Evolutionary conservation across 2,888 invertebrate species (phyloP), one percentile per base, ranked within the genome.

Genomic region (Cantharis rustica): DNA sequence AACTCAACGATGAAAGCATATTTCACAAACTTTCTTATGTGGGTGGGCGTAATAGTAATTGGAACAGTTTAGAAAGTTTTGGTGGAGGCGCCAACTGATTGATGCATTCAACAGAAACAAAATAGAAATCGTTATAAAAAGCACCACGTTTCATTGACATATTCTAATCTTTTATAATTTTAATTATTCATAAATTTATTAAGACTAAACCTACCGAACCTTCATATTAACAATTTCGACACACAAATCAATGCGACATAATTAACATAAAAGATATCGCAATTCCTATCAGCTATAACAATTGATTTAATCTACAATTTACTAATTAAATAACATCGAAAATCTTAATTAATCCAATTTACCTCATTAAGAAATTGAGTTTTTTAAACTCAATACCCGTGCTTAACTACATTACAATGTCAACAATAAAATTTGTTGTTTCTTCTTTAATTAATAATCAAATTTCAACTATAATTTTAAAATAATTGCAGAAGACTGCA

Each of bases 51-150:
- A 66, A 66, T 66, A 66, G 64, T 66, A 66, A 66, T 66, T 66
- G 64, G 64, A 66, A 66, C 64, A 66, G 64, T 66, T 66, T 66
- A 66, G n/a, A 66, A 66, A 66, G 64, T 66, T 66, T 66, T 66
- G 20, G 64, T 20, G 23, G 64, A 66, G 64, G 64, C 64, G 64
- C 64, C 64, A 66, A 66, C 64, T 66, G 64, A 66, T 66, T 66
- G 64, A 66, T 66, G 64, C 64, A 66, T 66, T 66, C 64, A 66
- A 66, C 64, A 66, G 64, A 66, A 66, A 66, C 64, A 66, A 66
- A 66, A 66, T 66, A 66, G 64, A 66, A 66, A 66, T 66, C 64
- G 64, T 66, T 66, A 66, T 66, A 66, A 66, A 66, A 66, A 66
- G n/a, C 23, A 66, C 64, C 64, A 66, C 20, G 23, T 66, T 66